These are phyloP conservation scores for Clarias pachynema DNA, from an alignment of 2,797 vertebrate genomes.

Conservation along the genomic window DNA sequence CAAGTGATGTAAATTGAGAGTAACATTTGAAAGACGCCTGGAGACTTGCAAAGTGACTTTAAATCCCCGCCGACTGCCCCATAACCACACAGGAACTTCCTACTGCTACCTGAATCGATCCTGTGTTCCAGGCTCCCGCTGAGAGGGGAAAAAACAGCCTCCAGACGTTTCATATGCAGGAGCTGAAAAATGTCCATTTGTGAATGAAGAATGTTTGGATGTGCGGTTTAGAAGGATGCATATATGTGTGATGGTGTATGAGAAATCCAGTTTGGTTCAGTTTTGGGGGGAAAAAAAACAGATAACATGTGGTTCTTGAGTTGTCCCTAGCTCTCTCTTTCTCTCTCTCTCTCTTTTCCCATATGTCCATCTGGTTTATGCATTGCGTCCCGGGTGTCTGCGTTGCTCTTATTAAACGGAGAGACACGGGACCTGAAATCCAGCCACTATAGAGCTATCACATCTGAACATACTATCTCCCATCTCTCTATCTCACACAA, in stretches of 20 bases:
- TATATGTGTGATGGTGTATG: conserved; percentile 22
- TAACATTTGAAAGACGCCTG: not conserved
- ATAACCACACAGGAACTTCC: conserved; percentile 11
- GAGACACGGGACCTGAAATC: conserved; percentile 10
- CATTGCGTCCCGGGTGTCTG: conserved; percentile 34
- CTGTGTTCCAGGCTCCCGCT: not conserved
- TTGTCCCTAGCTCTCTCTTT: conserved; percentile 12
- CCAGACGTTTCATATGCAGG: not conserved
- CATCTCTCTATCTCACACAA: not conserved
- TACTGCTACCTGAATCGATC: conserved; percentile 13
- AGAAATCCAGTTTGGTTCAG: conserved; percentile 20
- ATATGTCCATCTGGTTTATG: conserved; percentile 27
- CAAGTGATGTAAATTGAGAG: not conserved
- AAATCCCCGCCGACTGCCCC: not conserved
- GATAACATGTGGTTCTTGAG: conserved; percentile 22
- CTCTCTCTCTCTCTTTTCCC: not conserved
- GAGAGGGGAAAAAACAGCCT: not conserved
- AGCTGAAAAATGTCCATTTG: conserved; percentile 12
- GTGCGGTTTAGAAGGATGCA: not conserved
- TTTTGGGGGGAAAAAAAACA: not conserved
- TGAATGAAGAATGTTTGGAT: conserved; percentile 18
- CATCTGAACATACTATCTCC: conserved; percentile 1
- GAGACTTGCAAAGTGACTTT: conserved; percentile 22
- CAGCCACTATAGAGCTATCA: conserved; percentile 9
- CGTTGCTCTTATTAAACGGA: conserved; percentile 23